Evolutionary conservation across 2,113 vertebrate species (phyloP).

Genomic region (Halichoerus grypus): DNA sequence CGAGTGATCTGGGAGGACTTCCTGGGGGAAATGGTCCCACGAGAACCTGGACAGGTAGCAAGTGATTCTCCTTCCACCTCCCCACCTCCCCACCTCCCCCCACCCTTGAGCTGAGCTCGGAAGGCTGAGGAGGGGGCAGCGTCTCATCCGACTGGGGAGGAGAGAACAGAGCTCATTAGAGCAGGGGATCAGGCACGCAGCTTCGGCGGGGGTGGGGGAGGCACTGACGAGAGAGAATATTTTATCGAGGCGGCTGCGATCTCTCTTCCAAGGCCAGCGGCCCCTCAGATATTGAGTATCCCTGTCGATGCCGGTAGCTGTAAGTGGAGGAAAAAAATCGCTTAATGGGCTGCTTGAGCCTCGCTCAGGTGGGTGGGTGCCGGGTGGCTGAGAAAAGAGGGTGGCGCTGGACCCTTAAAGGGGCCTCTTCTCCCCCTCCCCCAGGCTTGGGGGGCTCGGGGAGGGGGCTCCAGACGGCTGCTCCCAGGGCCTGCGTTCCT

Average conservation of each 20-base stretch:
- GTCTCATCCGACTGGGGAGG: not conserved
- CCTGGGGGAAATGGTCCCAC: not conserved
- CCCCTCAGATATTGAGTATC: slow-evolving; percentile 70
- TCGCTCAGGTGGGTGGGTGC: slow-evolving; percentile 15
- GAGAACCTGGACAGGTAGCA: not conserved
- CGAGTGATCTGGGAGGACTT: not conserved
- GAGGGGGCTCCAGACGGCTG: not conserved
- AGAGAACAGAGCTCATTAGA: not conserved
- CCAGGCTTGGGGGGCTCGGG: not conserved
- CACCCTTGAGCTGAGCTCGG: not conserved
- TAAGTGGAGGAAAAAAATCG: slow-evolving; percentile 66
- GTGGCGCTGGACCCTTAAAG: slow-evolving; percentile 7
- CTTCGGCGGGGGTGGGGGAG: not conserved
- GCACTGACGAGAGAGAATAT: slow-evolving; percentile 38
- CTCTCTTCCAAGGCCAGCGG: slow-evolving; percentile 66
- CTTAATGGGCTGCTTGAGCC: slow-evolving; percentile 77
- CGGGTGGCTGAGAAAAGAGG: not conserved
- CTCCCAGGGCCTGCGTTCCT: not conserved
- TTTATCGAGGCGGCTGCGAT: slow-evolving; percentile 48
- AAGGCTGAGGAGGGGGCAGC: not conserved
- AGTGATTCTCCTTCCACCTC: not conserved
- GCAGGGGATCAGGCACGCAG: not conserved
- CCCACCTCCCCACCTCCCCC: rapidly evolving
- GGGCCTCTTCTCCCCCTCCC: not conserved
- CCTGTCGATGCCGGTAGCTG: not conserved